Evolutionary conservation across 2,888 invertebrate species (phyloP), one percentile per base, ranked within the genome.

Genomic region (Neria commutata): DNA sequence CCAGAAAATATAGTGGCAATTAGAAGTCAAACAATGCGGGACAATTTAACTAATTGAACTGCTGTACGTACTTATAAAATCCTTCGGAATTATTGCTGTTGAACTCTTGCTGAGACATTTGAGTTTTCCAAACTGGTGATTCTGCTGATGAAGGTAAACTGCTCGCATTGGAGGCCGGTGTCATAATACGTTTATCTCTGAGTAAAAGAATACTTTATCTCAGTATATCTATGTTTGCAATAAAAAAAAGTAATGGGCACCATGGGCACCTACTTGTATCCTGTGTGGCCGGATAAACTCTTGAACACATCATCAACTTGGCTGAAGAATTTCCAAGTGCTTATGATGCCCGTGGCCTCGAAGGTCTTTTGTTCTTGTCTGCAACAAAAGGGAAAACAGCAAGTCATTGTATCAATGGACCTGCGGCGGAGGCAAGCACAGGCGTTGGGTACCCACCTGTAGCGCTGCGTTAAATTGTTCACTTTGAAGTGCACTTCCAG

Each of bases 61-160:
- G 33, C 5, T n/a, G 23, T 19, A 55, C 64, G 58, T 64, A 79
- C 79, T 79, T 79, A 58, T 79, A 79, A 76, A 79, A 79, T 68
- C 80, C 77, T 74, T 79, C 80, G 74, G 79, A 74, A 68, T 79
- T 79, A 66, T 78, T 79, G 62, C 77, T 79, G 57, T 77, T 77
- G 61, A 80, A 79, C 70, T 79, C 79, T 77, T 79, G 79, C 65
- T 79, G 80, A 75, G 79, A 79, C 79, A 79, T 79, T 79, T 77
- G 77, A 77, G 76, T 79, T 72, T 79, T 79, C 79, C 79, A 79
- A 66, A 80, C 79, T 71, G 79, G 79, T 60, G 79, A 79, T 67
- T 79, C 79, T 49, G 80, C 73, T 65, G 79, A 78, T 60, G 79
- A 77, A 57, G 80, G 79, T 77, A 79, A 73, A 57, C 72, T 79